Base-by-base conservation (phyloP, 2,797 vertebrate species). In the Echiichthys vipera region DNA sequence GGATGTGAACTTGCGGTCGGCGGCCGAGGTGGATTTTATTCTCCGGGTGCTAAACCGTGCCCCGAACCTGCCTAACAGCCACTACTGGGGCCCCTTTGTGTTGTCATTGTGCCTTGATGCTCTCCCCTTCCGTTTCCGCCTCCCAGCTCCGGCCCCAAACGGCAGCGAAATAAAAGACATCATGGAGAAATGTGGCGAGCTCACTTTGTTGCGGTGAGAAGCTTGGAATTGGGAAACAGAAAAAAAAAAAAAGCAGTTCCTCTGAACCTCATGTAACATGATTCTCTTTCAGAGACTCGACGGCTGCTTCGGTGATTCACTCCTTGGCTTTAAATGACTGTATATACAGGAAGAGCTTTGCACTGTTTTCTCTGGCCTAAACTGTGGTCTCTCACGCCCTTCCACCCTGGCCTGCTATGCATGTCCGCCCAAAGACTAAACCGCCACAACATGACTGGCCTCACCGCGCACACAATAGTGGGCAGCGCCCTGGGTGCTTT, bases 21-120 rank as follows among this genome's bases (percentile, higher is more conserved):
- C 0, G 36, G 30, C 46, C 0, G 46, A 73, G 37, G 34, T 94
- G 55, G 22, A 85, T 69, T 95, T 94, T 75, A 56, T 92, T 46
- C 80, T 94, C 14, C 78, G 83, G 63, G 91, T 54, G 7, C 67
- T 80, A 2, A 73, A 87, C 69, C 85, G 93, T 0, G 81, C 73
- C 0, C 71, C 86, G 0, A 43, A 83, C 39, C 77, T 91, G 5
- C 84, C 86, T 15, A 94, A 93, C 76, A 73, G 83, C 57, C 83
- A 93, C 83, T 93, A 93, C 90, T 93, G 94, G 93, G 84, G 81
- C 34, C 90, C 93, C 0, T 95, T 94, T 25, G 84, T 94, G 18
- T 40, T 93, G 75, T 51, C 69, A 0, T 34, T 94, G 67, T 93
- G 93, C 71, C 88, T 93, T 8, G 92, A 93, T 0, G 92, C 92